Conservation (phyloP, 2,888 invertebrate genomes). For the Drosophila monieri region DNA sequence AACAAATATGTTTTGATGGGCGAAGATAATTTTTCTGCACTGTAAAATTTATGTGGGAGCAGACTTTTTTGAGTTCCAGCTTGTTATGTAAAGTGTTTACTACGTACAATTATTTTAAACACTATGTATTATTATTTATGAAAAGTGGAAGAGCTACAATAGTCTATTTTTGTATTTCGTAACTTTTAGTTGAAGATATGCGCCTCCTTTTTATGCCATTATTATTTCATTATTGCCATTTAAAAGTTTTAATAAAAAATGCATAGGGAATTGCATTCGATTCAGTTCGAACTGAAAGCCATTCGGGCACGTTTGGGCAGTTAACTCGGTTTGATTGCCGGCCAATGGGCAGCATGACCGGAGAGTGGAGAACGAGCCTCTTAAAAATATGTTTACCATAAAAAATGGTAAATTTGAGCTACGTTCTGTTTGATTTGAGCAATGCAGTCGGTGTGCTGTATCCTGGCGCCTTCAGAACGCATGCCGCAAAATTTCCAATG, state of each 20-base stretch:
- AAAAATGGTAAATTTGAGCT: slow-evolving; percentile 78
- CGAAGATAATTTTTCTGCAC: slow-evolving; percentile 17
- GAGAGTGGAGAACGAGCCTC: slow-evolving; percentile 1
- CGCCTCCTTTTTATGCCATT: slow-evolving; percentile 2
- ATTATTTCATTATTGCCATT: slow-evolving; percentile 31
- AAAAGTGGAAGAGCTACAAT: too few relatives aligned
- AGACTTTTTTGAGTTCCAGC: neutral
- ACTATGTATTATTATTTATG: too few relatives aligned
- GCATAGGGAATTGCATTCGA: slow-evolving; percentile 30
- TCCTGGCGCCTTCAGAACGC: slow-evolving; percentile 43
- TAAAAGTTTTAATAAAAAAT: slow-evolving; percentile 43
- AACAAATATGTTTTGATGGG: slow-evolving; percentile 47
- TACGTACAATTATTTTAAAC: slow-evolving; percentile 9
- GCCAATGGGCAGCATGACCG: slow-evolving; percentile 53
- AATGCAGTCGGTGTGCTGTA: slow-evolving; percentile 15
- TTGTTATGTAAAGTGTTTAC: slow-evolving; percentile 20
- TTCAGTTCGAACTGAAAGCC: slow-evolving; percentile 16
- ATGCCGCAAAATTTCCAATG: slow-evolving; percentile 57
- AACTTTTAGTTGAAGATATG: too few relatives aligned
- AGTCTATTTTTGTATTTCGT: too few relatives aligned
- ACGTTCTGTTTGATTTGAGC: slow-evolving; percentile 54
- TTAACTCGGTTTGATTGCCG: slow-evolving; percentile 60
- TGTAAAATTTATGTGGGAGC: slow-evolving; percentile 54
- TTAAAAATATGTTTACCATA: slow-evolving; percentile 68
- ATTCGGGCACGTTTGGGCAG: slow-evolving; percentile 68